Evolutionary conservation across 1,140 invertebrate species (phyloP), one percentile per base, ranked within the genome.

Genomic region (Penaeus indicus): DNA sequence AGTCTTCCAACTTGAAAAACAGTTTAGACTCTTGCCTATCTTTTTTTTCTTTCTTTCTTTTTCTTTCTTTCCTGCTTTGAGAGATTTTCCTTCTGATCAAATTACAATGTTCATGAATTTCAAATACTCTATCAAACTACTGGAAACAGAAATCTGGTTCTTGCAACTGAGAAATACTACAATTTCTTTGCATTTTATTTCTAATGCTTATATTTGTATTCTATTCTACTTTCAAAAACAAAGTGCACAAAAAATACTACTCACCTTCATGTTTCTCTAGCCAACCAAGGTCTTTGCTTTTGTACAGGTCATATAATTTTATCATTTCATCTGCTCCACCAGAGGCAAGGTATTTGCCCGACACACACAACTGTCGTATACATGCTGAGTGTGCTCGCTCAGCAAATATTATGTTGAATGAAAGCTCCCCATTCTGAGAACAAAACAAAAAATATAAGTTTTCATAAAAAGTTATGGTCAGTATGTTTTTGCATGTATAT

Each of bases 241-340:
- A 54, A 47, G 5, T 47, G 25, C 13, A 25, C 54, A 25, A 82
- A 69, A 18, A 22, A 64, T 18, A 61, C 67, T 72, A 82, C 75
- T 90, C 93, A 94, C 97, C 96, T 92, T 95, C 94, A 92, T 99
- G 97, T 85, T 97, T 95, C 91, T 95, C 95, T 25, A 99, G 92
- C 89, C 95, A 95, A 63, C 96, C 97, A 91, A 95, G 94, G 92
- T 98, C 96, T 90, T 94, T 95, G 42, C 97, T 93, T 1, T 94
- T 94, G 81, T 95, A 94, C 93, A 99, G 95, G 92, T 98, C 96
- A 91, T 97, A 97, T 1, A 99, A 92, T 78, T 96, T 95, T 90
- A 99, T 95, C 77, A 95, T 95, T 93, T 99, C 98, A 94, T 99
- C 98, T n/a, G 95, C 95, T 72, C 96, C 96, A 18, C 97, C 97